Evolutionary conservation across 2,113 vertebrate species (phyloP).

Genomic region (Nothocercus nigrocapillus): DNA sequence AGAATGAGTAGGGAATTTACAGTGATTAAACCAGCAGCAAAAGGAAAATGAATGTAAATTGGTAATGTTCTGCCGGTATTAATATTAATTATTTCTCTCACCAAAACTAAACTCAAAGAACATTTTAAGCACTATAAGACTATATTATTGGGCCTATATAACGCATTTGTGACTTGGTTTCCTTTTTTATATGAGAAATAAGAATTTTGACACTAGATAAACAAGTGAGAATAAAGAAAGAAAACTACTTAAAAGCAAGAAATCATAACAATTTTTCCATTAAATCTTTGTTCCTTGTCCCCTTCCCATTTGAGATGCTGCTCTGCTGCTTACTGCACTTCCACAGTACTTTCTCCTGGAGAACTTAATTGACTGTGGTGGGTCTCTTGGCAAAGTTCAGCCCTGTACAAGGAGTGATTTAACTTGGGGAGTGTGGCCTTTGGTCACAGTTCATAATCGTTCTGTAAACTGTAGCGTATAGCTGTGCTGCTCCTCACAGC

Average conservation of each 20-base stretch:
- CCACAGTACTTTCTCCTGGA: not conserved
- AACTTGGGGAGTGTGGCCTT: not conserved
- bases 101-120: constrained; percentile 18
- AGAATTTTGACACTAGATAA: not conserved
- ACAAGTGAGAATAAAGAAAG: not conserved
- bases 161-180: not conserved
- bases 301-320: not conserved
- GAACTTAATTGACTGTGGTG: not conserved
- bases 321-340: accelerated
- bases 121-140: not conserved
- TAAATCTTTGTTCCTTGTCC: not conserved
- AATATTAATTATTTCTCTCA: constrained; percentile 52
- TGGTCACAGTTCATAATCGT: constrained; percentile 1
- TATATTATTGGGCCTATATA: not conserved
- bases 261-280: not conserved
- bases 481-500: not conserved
- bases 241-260: not conserved
- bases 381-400: not conserved
- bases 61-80: constrained; percentile 6
- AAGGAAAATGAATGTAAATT: constrained; percentile 7
- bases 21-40: constrained; percentile 27
- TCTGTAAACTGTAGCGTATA: not conserved
- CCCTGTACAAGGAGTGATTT: constrained; percentile 5
- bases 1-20: not conserved
- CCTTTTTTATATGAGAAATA: not conserved